Evolutionary conservation across 1,140 invertebrate species (phyloP).

Genomic region (Rhizoglyphus robini): DNA sequence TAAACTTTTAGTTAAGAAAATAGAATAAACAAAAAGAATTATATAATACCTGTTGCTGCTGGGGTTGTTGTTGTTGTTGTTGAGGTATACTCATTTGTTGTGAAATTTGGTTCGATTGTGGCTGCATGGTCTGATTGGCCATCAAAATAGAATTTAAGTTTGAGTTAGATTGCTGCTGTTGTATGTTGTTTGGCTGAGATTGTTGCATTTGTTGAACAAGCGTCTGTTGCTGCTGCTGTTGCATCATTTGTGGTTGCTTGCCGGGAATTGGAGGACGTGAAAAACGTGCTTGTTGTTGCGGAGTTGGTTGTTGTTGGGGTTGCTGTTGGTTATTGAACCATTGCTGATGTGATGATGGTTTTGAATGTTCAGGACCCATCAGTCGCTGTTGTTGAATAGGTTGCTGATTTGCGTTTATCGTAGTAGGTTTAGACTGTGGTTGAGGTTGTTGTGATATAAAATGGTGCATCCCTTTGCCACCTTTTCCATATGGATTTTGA

Average conservation of each 20-base stretch:
- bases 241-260: conserved; percentile 20
- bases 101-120: conserved; percentile 24
- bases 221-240: conserved; percentile 12
- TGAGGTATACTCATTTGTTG: conserved; percentile 25
- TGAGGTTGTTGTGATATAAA: neutral
- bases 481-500: conserved; percentile 46
- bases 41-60: conserved; percentile 20
- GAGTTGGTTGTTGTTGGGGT: conserved; percentile 26
- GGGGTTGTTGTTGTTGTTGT: conserved; percentile 25
- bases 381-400: conserved; percentile 35
- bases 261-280: conserved; percentile 26
- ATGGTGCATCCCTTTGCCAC: conserved; percentile 43
- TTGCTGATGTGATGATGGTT: neutral
- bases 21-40: neutral
- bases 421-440: conserved; percentile 31
- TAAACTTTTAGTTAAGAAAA: too few relatives aligned
- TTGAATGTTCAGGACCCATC: conserved; percentile 12
- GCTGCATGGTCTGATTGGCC: conserved; percentile 21
- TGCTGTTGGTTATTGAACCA: conserved; percentile 3
- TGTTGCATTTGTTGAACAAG: conserved; percentile 20
- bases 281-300: conserved; percentile 31
- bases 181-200: conserved; percentile 15
- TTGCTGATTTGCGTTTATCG: conserved; percentile 34
- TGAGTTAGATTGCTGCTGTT: conserved; percentile 20
- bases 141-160: conserved; percentile 14